Conservation (phyloP, 1,140 invertebrate genomes). For the Drosophila novamexicana region DNA sequence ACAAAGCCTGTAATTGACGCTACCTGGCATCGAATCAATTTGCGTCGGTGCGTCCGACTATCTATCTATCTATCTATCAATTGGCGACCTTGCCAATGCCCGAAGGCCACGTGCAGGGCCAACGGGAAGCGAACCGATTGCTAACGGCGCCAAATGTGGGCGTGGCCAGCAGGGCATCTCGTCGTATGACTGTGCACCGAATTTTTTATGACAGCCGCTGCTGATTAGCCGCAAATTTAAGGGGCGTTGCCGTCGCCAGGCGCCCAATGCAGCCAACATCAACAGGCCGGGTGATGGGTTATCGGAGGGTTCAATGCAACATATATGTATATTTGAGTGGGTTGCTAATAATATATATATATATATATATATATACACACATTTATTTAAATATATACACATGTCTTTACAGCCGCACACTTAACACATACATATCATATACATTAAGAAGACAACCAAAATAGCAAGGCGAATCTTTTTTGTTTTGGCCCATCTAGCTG, state of each 20-base stretch:
- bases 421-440: constrained; percentile 24
- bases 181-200: background rate
- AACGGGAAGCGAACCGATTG: constrained; percentile 14
- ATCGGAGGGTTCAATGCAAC: constrained; percentile 9
- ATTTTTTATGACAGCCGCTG: constrained; percentile 31
- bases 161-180: constrained; percentile 24
- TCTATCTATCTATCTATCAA: constrained; percentile 55
- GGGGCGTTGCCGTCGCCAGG: constrained; percentile 35
- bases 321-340: too few species aligned
- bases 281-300: constrained; percentile 4
- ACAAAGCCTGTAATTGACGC: constrained; percentile 5
- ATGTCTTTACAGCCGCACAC: constrained; percentile 45
- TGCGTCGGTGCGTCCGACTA: constrained; percentile 43
- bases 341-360: constrained; percentile 13
- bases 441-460: constrained; percentile 11
- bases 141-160: constrained; percentile 33
- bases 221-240: constrained; percentile 25
- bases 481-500: background rate
- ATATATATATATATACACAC: constrained; percentile 4
- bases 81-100: constrained; percentile 58
- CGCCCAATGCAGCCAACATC: constrained; percentile 3
- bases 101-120: constrained; percentile 41
- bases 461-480: constrained; percentile 19
- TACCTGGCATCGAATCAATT: constrained; percentile 66
- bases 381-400: constrained; percentile 14